Evolutionary conservation across 2,113 vertebrate genomes (phyloP).

Genomic region (Ranitomeya variabilis): DNA sequence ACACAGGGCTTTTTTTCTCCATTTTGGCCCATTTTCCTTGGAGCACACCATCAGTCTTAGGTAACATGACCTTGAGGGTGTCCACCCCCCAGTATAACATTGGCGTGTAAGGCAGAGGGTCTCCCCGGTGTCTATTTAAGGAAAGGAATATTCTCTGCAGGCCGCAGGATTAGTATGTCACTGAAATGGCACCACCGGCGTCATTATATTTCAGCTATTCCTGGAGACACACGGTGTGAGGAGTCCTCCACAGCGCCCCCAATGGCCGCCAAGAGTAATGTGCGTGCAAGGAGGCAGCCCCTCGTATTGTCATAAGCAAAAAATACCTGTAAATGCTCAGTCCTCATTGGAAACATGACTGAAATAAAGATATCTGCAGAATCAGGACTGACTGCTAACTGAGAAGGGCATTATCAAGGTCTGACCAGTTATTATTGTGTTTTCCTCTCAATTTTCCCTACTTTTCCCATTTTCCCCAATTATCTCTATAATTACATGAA

Average conservation of each 20-base stretch:
- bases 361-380: too few species aligned
- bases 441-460: too few species aligned
- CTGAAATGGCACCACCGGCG: background rate
- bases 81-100: background rate
- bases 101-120: conserved; percentile 13
- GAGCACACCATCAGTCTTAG: background rate
- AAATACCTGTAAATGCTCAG: too few species aligned
- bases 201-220: conserved; percentile 14
- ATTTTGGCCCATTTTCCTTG: background rate
- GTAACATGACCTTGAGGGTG: conserved; percentile 19
- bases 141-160: conserved; percentile 34
- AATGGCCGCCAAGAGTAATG: background rate
- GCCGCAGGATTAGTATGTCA: conserved; percentile 4
- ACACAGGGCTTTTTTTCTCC: conserved; percentile 5
- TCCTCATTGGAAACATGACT: too few species aligned
- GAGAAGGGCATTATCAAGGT: too few species aligned
- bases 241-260: background rate
- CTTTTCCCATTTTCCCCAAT: too few species aligned
- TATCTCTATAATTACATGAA: too few species aligned
- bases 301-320: too few species aligned
- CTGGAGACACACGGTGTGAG: background rate
- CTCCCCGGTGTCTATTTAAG: conserved; percentile 49
- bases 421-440: too few species aligned
- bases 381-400: too few species aligned
- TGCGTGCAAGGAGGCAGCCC: background rate